Base-by-base conservation (phyloP, 2,797 vertebrate species). In the Sebastes baramenuke region DNA sequence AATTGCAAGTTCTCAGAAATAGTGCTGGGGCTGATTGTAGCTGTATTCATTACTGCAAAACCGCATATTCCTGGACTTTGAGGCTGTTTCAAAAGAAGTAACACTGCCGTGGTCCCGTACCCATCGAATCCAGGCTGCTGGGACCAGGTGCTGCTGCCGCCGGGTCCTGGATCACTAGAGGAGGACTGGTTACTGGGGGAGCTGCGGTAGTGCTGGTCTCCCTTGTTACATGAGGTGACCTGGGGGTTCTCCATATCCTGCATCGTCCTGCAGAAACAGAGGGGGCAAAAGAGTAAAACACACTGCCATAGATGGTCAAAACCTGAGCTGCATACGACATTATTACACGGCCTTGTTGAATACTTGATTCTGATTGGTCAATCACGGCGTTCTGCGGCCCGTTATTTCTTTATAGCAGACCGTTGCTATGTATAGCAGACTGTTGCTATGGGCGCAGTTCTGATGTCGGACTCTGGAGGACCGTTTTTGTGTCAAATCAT, bases 161-260 rank as follows among this genome's bases (percentile, higher is more conserved):
- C 96, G 0, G 98, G 98, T 56, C 98, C 98, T 0, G 98, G 98
- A 85, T 99, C 98, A 27, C 98, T 99, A 92, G 98, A 99, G 59
- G 98, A 98, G 0, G 98, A 99, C 91, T 99, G 98, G 95, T 99
- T 99, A 94, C 98, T 99, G 2, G 98, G 98, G 27, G 98, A 99
- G 91, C 97, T 98, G 86, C 98, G 97, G 94, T 95, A 98, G 95
- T 94, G 94, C 79, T 96, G 95, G 81, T 97, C 92, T 92, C 91
- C 95, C 88, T 96, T 92, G 89, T 89, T 93, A 87, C 92, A 94
- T 11, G 70, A 83, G 42, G 81, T 80, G 64, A 93, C 87, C 92
- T 93, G 88, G 6, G 88, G 84, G 80, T 92, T 92, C 85, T 95
- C 94, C 89, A 91, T 72, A 49, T 94, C 91, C 70, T 93, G 89